These are phyloP conservation scores for Sciurus carolinensis DNA, from an alignment of 2,797 vertebrate genomes.

Conservation along the genomic window DNA sequence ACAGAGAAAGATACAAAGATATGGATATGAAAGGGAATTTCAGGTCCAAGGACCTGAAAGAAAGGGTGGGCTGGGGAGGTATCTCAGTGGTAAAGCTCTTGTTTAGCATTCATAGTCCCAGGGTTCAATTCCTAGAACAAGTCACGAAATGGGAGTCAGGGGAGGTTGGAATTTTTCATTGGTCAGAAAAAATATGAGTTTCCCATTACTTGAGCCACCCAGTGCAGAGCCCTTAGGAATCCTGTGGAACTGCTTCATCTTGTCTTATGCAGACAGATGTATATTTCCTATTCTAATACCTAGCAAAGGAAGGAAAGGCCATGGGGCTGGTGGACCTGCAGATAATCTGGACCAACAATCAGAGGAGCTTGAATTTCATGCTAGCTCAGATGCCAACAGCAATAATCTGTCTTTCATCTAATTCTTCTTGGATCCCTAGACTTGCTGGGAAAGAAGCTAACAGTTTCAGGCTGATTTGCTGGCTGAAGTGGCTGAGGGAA, in stretches of 20 bases:
- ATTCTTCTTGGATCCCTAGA: background rate
- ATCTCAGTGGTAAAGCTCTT: background rate
- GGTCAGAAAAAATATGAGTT: background rate
- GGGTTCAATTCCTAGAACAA: background rate
- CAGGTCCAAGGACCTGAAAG: background rate
- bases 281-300: background rate
- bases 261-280: background rate
- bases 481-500: background rate
- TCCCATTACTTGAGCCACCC: background rate
- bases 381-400: background rate
- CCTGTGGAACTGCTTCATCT: background rate
- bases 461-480: background rate
- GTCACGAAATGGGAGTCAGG: no score
- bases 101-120: background rate
- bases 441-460: background rate
- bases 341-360: background rate
- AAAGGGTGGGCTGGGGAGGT: background rate
- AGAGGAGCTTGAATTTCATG: background rate
- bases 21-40: background rate
- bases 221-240: background rate
- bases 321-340: background rate
- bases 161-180: background rate
- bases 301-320: background rate
- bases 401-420: background rate
- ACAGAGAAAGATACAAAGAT: background rate